These are phyloP conservation scores for Varecia variegata DNA, from an alignment of 2,797 vertebrate species.

Conservation along the genomic window DNA sequence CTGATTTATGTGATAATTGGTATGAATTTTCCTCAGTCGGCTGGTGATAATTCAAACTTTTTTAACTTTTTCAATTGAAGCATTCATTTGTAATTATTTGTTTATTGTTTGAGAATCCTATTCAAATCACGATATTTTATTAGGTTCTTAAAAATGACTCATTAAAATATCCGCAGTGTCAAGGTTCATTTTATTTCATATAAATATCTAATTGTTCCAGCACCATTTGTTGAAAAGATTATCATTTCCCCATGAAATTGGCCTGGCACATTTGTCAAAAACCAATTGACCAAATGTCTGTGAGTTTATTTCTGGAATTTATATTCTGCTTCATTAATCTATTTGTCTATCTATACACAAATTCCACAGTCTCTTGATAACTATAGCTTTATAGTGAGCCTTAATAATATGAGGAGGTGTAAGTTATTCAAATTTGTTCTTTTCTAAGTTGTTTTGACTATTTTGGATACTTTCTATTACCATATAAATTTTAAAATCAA, in stretches of 20 bases:
- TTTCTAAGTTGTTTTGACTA: not conserved
- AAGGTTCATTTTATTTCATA: not conserved
- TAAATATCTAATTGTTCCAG: not conserved
- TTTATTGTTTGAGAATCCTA: slow-evolving; percentile 67
- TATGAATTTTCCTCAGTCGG: not conserved
- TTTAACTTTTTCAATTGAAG: not conserved
- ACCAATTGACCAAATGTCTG: not conserved
- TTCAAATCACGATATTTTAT: slow-evolving; percentile 78
- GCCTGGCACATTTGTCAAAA: not conserved
- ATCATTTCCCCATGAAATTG: not conserved
- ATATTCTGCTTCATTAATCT: not conserved
- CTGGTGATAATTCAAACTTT: not conserved
- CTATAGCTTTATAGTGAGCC: not conserved
- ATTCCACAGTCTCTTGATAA: not conserved
- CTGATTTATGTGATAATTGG: not conserved
- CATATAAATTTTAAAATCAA: slow-evolving; percentile 15
- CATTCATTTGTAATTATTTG: not conserved
- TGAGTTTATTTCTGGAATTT: not conserved
- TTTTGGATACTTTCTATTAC: not conserved
- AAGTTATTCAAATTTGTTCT: not conserved
- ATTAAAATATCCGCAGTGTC: slow-evolving; percentile 72
- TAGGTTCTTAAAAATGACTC: slow-evolving; percentile 75
- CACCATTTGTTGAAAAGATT: slow-evolving; percentile 6
- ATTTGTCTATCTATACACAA: not conserved
- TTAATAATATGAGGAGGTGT: not conserved